Percentiles rank a stretch among this genome's conserved stretches.
Evolutionary conservation across 1,140 invertebrate species (phyloP).

Genomic region (Orchestia grillus): DNA sequence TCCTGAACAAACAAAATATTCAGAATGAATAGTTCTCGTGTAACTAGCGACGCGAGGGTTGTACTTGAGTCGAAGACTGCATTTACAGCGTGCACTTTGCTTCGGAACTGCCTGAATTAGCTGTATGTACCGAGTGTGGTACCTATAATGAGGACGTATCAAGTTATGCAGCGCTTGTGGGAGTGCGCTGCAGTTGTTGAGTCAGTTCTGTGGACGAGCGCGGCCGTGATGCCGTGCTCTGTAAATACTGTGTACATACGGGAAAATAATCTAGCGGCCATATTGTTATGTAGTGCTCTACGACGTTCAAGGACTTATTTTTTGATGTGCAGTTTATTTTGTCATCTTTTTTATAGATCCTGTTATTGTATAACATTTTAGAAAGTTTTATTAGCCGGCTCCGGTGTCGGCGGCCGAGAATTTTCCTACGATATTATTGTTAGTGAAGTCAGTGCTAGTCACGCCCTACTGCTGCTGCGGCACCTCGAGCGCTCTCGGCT

Average conservation of each 20-base stretch:
- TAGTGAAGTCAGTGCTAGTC: neutral
- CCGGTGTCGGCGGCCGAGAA: neutral
- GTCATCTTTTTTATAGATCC: constrained; percentile 53
- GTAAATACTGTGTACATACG: constrained; percentile 35
- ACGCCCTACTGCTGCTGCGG: neutral
- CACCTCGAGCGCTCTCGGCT: neutral
- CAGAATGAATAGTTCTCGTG: neutral
- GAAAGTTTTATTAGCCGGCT: constrained; percentile 36
- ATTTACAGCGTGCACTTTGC: neutral
- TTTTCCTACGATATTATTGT: constrained; percentile 8
- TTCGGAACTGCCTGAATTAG: neutral
- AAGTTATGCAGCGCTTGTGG: neutral
- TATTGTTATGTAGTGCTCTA: constrained; percentile 54
- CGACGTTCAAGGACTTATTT: constrained; percentile 53
- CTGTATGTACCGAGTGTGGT: neutral
- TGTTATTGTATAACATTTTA: constrained; percentile 53
- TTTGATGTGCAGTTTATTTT: constrained; percentile 56
- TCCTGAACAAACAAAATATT: neutral
- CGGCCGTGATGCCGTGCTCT: neutral
- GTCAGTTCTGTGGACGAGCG: neutral
- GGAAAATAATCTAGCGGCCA: constrained; percentile 39
- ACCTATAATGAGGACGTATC: neutral
- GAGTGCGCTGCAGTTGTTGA: neutral
- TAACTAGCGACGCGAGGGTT: too few species aligned
- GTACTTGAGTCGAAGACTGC: neutral